A percentile compares a stretch with the other conserved stretches of the same genome.
Conservation (phyloP, 2,113 vertebrate genomes). For the Anarhynchus alexandrinus region DNA sequence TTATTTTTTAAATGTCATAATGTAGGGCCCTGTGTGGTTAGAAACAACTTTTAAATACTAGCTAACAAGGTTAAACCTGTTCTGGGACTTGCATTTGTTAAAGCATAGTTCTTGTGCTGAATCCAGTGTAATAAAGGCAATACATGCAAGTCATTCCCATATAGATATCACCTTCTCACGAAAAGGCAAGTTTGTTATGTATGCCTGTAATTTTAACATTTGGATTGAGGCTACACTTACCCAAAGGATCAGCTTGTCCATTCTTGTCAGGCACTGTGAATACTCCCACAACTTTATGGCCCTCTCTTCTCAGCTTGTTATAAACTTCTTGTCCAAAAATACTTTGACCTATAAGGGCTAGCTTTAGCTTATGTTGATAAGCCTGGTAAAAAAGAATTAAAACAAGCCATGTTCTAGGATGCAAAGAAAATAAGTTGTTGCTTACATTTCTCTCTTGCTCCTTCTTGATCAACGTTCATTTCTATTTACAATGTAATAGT, state of each 20-base stretch:
- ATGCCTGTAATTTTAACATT: background rate
- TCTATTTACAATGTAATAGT: background rate
- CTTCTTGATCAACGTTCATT: background rate
- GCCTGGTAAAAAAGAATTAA: conserved; percentile 71
- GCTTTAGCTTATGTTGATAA: conserved; percentile 87
- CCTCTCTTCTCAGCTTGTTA: conserved; percentile 85
- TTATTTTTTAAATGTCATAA: background rate
- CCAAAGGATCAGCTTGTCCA: conserved; percentile 93
- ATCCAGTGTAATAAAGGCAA: background rate
- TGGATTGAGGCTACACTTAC: conserved; percentile 75
- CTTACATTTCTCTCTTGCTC: background rate
- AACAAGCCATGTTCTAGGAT: background rate
- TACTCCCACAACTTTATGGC: conserved; percentile 93
- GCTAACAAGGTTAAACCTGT: background rate
- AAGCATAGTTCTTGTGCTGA: background rate
- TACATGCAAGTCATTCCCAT: background rate
- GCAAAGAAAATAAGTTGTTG: background rate
- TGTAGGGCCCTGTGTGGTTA: background rate
- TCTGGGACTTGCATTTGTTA: background rate
- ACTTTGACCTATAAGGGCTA: conserved; percentile 97
- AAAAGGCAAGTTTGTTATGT: background rate
- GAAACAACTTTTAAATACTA: background rate
- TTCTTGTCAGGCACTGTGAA: conserved; percentile 97
- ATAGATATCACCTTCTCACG: background rate
- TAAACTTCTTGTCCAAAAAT: conserved; percentile 98